phyloP scores from a whole-genome alignment of 2,888 invertebrate species.

The Aspidiotus rigidus region DNA sequence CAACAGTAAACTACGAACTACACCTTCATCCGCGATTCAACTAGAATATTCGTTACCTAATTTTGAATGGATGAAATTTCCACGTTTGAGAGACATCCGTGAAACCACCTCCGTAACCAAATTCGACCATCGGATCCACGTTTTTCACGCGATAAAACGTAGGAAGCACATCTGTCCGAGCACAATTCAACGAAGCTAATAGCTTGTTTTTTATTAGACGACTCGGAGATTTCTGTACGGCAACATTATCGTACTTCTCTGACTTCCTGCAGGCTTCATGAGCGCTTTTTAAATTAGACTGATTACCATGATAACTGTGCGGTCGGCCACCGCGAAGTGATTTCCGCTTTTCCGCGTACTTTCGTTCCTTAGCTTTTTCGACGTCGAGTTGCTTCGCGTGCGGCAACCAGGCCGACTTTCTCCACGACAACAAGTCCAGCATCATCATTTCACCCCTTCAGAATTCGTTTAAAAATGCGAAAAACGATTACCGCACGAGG shows the following conservation, averaged over 20 bases:
- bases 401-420: conserved; percentile 19
- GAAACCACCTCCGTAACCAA: conserved; percentile 33
- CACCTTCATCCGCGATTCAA: too few relatives aligned
- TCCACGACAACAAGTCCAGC: conserved; percentile 20
- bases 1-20: too few relatives aligned
- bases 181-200: conserved; percentile 27
- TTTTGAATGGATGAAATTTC: conserved; percentile 33
- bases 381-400: neutral
- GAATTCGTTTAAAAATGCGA: too few relatives aligned
- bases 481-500: too few relatives aligned
- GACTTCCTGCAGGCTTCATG: neutral
- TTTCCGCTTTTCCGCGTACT: conserved; percentile 4
- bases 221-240: conserved; percentile 7
- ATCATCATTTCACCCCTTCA: conserved; percentile 1
- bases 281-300: neutral
- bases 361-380: neutral
- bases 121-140: conserved; percentile 9
- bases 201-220: conserved; percentile 24
- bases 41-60: conserved; percentile 12
- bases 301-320: conserved; percentile 24
- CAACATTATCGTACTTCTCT: neutral
- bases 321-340: conserved; percentile 13
- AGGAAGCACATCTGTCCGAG: conserved; percentile 5
- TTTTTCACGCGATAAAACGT: neutral
- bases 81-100: conserved; percentile 35